These are phyloP conservation scores for Chelonia mydas DNA, from an alignment of 2,797 vertebrate genomes.

Conservation along the genomic window DNA sequence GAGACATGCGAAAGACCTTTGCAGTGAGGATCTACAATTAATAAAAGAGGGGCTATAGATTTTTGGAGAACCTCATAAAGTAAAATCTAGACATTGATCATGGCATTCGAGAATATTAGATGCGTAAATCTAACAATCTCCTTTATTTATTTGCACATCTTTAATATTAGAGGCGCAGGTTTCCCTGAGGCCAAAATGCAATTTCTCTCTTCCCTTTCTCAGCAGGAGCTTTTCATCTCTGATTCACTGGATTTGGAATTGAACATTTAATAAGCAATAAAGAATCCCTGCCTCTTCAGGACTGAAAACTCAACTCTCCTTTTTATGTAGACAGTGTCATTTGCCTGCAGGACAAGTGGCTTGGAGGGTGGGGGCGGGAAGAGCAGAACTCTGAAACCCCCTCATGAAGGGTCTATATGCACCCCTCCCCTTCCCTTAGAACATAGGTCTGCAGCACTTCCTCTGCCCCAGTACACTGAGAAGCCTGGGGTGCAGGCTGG, in stretches of 20 bases:
- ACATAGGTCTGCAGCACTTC: neutral
- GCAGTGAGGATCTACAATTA: conserved; percentile 61
- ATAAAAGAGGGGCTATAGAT: conserved; percentile 57
- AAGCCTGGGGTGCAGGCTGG: neutral
- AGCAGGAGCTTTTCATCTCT: conserved; percentile 72
- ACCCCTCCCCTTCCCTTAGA: neutral
- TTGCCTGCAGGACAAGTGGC: conserved; percentile 9
- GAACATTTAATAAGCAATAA: conserved; percentile 71
- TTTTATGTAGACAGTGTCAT: neutral
- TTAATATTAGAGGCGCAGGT: conserved; percentile 54
- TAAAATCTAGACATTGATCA: conserved; percentile 59
- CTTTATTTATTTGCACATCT: conserved; percentile 61
- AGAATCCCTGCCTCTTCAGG: conserved; percentile 61
- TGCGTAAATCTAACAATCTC: conserved; percentile 28
- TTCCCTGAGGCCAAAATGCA: conserved; percentile 51
- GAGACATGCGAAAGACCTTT: conserved; percentile 62
- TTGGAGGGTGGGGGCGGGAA: accelerated
- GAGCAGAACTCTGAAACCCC: neutral
- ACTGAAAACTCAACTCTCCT: conserved; percentile 46
- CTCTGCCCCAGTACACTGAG: neutral
- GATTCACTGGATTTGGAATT: conserved; percentile 73
- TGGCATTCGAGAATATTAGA: conserved; percentile 38
- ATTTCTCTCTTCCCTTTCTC: conserved; percentile 63
- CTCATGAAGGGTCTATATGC: neutral
- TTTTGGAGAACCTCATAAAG: conserved; percentile 69